Base-by-base conservation (phyloP, 2,797 vertebrate species). In the Eulemur coronatus region DNA sequence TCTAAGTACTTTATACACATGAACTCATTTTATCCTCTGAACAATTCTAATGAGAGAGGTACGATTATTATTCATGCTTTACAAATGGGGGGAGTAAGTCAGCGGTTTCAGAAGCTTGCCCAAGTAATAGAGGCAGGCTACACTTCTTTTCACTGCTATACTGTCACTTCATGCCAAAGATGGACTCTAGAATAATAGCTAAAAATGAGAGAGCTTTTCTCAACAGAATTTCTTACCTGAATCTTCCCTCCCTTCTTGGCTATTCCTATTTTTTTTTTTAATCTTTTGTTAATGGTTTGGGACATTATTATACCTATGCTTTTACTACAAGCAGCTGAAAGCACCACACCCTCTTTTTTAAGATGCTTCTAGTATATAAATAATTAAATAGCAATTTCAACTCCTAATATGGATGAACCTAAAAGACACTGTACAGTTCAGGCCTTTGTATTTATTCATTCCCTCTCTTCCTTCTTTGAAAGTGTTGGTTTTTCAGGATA, bases 301-400 rank as follows among this genome's bases (percentile, higher is more conserved):
- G 24, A 8, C 35, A 48, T 95, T 84, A 12, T 41, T 30, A 22
- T 80, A 89, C 6, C 65, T 90, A 52, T 30, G 33, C 4, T 86
- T 95, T 92, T 55, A 92, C 43, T 75, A 95, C 22, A 81, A 81
- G 30, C 76, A 63, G n/a, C 38, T 63, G 35, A 89, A 96, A 72
- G 43, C 28, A 38, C 28, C 3, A 5, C 33, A 7, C 41, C 6
- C 17, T 48, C 22, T 69, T 84, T 28, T 73, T 38, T 76, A 94
- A 86, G 38, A 63, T 92, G 33, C 18, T 35, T 7, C 17, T 15
- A 14, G 43, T 69, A 72, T 69, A 38, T 85, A 91, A 73, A 69
- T 35, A 67, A 96, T 84, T 73, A 94, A 94, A 33, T 46, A 72
- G 24, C 33, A 46, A 69, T 79, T 78, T 90, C 48, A 75, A 63